phyloP scores from a whole-genome alignment of 2,113 vertebrate species.

The Caloenas nicobarica region DNA sequence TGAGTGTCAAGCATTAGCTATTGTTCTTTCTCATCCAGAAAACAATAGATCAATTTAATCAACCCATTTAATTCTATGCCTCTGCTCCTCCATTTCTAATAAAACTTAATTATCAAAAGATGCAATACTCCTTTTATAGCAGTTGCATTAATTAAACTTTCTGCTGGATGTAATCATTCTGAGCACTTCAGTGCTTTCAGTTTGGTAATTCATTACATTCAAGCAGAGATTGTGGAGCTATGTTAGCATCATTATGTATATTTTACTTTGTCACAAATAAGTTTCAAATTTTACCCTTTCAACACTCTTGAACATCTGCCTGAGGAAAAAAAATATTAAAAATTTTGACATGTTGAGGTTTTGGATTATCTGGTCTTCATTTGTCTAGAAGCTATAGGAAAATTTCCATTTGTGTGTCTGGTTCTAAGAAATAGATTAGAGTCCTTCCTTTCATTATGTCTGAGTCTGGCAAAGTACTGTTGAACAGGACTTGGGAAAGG shows the following conservation, averaged over 20 bases:
- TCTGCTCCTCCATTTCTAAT: background rate
- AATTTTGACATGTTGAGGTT: background rate
- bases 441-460: background rate
- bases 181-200: background rate
- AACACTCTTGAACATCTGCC: background rate
- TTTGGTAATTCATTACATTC: background rate
- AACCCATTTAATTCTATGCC: background rate
- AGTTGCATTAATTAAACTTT: slow-evolving; percentile 20
- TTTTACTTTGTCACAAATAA: background rate
- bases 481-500: background rate
- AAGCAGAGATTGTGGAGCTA: background rate
- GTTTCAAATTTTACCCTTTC: background rate
- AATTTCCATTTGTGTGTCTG: background rate
- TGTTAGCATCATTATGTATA: background rate
- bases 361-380: background rate
- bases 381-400: background rate
- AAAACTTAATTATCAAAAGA: slow-evolving; percentile 10
- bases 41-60: slow-evolving; percentile 4
- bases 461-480: background rate
- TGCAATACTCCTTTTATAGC: background rate
- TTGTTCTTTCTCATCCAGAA: background rate
- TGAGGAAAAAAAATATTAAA: background rate
- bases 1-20: background rate
- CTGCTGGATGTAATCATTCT: background rate
- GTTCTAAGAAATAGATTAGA: background rate